Conservation (phyloP, 2,113 vertebrate genomes). For the Tor tambroides region DNA sequence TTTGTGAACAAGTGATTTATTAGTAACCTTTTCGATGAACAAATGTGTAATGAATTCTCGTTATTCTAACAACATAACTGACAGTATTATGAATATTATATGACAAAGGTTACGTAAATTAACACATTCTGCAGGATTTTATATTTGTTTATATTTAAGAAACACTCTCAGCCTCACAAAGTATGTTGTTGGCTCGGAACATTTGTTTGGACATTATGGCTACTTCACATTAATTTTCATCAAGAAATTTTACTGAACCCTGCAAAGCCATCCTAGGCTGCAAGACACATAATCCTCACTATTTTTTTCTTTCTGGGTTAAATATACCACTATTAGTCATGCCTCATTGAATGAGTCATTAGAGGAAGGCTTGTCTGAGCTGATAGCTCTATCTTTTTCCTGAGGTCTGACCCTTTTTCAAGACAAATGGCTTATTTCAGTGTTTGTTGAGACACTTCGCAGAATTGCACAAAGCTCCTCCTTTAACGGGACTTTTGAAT, state of each 20-base stretch:
- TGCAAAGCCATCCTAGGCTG: background rate
- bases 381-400: constrained; percentile 57
- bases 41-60: constrained; percentile 1
- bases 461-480: constrained; percentile 59
- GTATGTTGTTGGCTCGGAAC: background rate
- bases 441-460: background rate
- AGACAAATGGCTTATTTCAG: constrained; percentile 28
- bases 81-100: background rate
- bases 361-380: constrained; percentile 50
- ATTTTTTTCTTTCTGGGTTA: constrained; percentile 3
- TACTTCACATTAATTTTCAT: background rate
- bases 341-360: constrained; percentile 52
- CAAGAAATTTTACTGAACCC: background rate
- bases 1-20: constrained; percentile 30
- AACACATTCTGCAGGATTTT: background rate
- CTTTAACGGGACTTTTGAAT: constrained; percentile 43
- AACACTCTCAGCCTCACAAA: background rate
- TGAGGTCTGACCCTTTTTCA: constrained; percentile 39
- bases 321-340: constrained; percentile 24
- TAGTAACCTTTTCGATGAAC: constrained; percentile 4
- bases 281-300: constrained; percentile 7
- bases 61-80: background rate
- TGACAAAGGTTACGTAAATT: background rate
- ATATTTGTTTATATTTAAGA: background rate
- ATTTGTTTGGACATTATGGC: background rate